Conservation (phyloP, 2,113 vertebrate genomes). For the Pogona vitticeps region DNA sequence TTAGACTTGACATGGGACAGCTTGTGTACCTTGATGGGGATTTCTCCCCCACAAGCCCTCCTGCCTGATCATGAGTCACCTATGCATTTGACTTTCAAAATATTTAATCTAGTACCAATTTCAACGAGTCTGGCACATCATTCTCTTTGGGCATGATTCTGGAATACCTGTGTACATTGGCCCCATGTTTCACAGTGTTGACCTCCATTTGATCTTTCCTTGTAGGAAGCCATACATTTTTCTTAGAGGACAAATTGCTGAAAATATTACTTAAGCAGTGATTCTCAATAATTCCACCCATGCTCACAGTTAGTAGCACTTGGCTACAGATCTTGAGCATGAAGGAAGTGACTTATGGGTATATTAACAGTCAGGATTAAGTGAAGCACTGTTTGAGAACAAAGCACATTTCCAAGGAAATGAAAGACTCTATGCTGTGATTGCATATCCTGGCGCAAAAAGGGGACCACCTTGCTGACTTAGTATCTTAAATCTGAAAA, state of each 20-base stretch:
- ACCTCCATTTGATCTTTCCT: neutral
- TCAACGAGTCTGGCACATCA: neutral
- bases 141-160: neutral
- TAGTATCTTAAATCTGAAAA: slow-evolving; percentile 29
- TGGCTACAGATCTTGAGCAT: neutral
- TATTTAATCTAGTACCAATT: neutral
- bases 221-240: neutral
- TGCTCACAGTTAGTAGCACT: neutral
- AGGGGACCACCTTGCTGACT: slow-evolving; percentile 18
- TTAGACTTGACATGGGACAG: too few species aligned
- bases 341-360: slow-evolving; percentile 4
- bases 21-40: too few species aligned
- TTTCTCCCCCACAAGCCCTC: too few species aligned
- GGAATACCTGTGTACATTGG: neutral
- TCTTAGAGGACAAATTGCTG: neutral
- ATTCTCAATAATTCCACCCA: neutral
- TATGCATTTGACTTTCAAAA: neutral
- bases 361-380: slow-evolving; percentile 15
- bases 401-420: neutral
- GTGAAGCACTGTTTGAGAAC: neutral
- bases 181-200: neutral
- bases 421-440: slow-evolving; percentile 9
- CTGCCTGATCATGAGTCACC: too few species aligned
- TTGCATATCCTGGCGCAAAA: slow-evolving; percentile 26
- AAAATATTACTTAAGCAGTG: neutral